Conservation (phyloP, 2,113 vertebrate genomes). For the Rafetus swinhoei region DNA sequence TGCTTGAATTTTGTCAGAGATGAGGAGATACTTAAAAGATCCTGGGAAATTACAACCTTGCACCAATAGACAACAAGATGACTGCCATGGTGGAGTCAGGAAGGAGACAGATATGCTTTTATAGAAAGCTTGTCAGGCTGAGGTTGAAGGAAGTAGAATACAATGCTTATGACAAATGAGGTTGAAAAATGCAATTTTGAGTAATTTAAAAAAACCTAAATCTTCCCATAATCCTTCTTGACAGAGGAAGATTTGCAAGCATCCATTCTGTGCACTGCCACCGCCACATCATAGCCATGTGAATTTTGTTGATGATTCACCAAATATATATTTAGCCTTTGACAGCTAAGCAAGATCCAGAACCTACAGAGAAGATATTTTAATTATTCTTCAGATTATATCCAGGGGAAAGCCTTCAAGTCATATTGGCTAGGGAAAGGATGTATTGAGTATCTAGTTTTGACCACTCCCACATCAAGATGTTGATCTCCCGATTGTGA, state of each 20-base stretch:
- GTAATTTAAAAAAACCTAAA: neutral
- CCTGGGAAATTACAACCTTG: neutral
- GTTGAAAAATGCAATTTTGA: neutral
- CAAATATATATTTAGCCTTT: neutral
- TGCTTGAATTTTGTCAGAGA: neutral
- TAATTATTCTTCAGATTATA: neutral
- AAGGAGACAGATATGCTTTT: neutral
- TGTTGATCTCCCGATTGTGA: neutral
- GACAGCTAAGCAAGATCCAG: neutral
- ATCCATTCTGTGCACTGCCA: neutral
- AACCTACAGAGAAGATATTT: neutral
- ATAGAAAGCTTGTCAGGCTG: neutral
- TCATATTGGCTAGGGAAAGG: neutral
- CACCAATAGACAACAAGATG: neutral
- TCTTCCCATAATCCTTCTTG: neutral
- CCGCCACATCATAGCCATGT: neutral
- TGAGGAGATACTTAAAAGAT: neutral
- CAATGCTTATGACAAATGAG: neutral
- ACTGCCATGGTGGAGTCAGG: neutral
- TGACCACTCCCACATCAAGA: neutral
- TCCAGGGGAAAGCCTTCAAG: neutral
- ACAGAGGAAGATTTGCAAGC: neutral
- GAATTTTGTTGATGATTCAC: neutral
- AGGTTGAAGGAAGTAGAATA: neutral
- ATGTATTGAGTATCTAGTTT: neutral